phyloP scores from a whole-genome alignment of 2,113 vertebrate genomes.

The Shinisaurus crocodilurus region DNA sequence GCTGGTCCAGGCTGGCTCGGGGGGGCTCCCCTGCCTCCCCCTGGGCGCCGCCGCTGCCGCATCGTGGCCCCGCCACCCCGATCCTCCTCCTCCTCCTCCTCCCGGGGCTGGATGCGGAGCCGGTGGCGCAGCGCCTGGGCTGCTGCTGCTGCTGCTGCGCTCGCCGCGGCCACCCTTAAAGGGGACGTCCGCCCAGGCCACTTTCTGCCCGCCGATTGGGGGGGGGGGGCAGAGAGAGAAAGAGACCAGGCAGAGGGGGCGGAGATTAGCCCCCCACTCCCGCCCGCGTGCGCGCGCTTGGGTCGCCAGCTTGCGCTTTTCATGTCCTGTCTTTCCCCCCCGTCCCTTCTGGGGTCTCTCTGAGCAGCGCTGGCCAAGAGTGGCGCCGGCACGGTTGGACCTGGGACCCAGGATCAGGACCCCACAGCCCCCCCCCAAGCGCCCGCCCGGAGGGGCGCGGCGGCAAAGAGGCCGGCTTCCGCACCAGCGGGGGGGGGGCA shows the following conservation, averaged over 20 bases:
- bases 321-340: no score
- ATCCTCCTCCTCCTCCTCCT: not conserved
- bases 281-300: not conserved
- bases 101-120: not conserved
- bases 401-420: no score
- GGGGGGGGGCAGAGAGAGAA: not conserved
- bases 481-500: no score
- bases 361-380: no score
- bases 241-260: not conserved
- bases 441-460: no score
- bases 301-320: not conserved
- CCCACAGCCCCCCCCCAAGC: no score
- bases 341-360: no score
- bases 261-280: not conserved
- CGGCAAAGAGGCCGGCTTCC: no score
- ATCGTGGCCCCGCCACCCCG: no score
- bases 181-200: conserved; percentile 13
- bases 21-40: not conserved
- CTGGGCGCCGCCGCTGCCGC: not conserved
- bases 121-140: not conserved
- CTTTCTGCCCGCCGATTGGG: conserved; percentile 38
- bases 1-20: conserved; percentile 18
- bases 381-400: no score
- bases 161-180: conserved; percentile 19
- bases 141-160: not conserved